Conservation (phyloP, 2,888 invertebrate genomes). For the Oeneis ivallda region DNA sequence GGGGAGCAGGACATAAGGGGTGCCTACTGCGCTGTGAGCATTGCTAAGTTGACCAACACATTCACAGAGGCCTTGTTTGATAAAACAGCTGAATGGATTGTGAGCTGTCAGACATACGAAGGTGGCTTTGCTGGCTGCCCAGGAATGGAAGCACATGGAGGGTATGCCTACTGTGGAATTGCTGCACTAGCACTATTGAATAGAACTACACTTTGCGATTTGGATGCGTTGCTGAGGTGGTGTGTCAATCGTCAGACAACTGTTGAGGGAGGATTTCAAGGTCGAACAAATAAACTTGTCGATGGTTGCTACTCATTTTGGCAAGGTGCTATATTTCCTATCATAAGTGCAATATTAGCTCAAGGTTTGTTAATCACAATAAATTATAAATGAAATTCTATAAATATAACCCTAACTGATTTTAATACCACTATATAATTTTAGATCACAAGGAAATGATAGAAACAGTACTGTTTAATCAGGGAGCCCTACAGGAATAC, state of each 20-base stretch:
- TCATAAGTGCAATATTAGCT: conserved; percentile 88
- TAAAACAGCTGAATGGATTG: conserved; percentile 95
- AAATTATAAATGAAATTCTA: background rate
- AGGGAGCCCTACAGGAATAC: conserved; percentile 96
- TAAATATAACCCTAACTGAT: background rate
- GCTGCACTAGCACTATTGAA: conserved; percentile 93
- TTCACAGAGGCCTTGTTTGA: conserved; percentile 89
- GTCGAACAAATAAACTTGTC: conserved; percentile 98
- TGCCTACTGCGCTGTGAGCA: conserved; percentile 97
- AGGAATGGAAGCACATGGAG: conserved; percentile 99
- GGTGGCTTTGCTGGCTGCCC: conserved; percentile 96
- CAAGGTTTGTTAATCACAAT: conserved; percentile 58
- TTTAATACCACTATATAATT: conserved; percentile 45
- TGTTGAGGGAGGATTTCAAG: conserved; percentile 98
- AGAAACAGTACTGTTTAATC: conserved; percentile 88
- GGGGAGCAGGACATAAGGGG: conserved; percentile 98
- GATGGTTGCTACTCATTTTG: conserved; percentile 99
- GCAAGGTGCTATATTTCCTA: conserved; percentile 96
- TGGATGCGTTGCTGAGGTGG: conserved; percentile 92
- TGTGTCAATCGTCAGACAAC: conserved; percentile 94
- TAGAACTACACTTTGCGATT: conserved; percentile 87
- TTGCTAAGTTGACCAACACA: conserved; percentile 92
- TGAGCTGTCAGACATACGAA: conserved; percentile 98
- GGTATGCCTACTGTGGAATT: conserved; percentile 99
- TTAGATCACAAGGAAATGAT: conserved; percentile 70